phyloP scores from a whole-genome alignment of 2,888 invertebrate species.

The Patella pellucida region DNA sequence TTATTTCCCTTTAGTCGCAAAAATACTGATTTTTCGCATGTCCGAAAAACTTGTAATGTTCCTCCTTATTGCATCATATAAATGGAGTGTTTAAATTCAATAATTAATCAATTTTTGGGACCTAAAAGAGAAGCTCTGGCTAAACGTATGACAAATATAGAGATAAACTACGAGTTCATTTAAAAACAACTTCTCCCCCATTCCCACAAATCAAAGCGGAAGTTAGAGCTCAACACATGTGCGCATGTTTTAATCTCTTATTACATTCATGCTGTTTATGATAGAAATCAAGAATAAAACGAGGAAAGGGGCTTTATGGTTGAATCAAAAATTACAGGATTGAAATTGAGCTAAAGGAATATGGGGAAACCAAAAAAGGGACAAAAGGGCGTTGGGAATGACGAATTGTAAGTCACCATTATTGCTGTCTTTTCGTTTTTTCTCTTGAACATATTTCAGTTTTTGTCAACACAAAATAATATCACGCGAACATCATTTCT shows the following conservation, averaged over 20 bases:
- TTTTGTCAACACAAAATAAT: neutral
- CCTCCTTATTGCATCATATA: too few relatives aligned
- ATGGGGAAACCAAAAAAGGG: constrained; percentile 67
- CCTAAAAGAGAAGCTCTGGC: too few relatives aligned
- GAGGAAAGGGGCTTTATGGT: neutral
- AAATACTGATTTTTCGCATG: too few relatives aligned
- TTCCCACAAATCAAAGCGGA: neutral
- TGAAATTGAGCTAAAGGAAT: constrained; percentile 14
- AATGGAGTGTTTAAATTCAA: too few relatives aligned
- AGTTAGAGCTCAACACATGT: neutral
- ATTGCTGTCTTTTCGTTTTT: neutral
- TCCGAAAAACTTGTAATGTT: too few relatives aligned
- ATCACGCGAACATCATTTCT: neutral
- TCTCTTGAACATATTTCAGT: neutral
- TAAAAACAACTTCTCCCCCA: too few relatives aligned
- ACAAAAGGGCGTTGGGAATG: constrained; percentile 52
- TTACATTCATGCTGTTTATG: neutral
- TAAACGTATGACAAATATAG: too few relatives aligned
- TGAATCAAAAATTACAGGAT: neutral
- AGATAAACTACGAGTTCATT: too few relatives aligned
- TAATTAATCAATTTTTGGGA: too few relatives aligned
- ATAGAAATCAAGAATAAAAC: neutral
- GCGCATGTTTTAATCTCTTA: neutral
- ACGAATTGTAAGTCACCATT: constrained; percentile 30
- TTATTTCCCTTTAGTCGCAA: too few relatives aligned